Percentiles rank a stretch among this genome's conserved stretches.
phyloP scores from a whole-genome alignment of 1,140 invertebrate genomes.

The Epicauta chinensis region DNA sequence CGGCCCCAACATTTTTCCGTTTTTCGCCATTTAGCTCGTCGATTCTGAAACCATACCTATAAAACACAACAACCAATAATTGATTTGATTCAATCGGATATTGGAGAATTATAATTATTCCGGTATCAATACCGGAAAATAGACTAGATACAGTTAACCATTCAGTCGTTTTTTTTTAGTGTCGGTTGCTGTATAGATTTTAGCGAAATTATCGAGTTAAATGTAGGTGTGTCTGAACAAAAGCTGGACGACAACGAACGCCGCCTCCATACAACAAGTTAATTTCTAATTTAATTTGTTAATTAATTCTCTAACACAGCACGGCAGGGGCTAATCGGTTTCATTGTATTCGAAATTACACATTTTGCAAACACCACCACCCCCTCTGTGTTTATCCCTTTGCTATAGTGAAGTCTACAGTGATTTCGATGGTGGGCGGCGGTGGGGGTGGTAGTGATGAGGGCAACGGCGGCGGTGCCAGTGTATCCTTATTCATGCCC shows the following conservation, averaged over 20 bases:
- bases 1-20: slow-evolving; percentile 99
- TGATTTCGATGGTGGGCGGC: not conserved
- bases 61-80: no score
- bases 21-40: slow-evolving; percentile 97
- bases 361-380: slow-evolving; percentile 29
- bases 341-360: slow-evolving; percentile 39
- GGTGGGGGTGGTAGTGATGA: not conserved
- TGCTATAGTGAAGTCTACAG: slow-evolving; percentile 11
- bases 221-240: slow-evolving; percentile 8
- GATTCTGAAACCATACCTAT: slow-evolving; percentile 99
- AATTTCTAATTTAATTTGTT: slow-evolving; percentile 56
- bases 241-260: slow-evolving; percentile 9
- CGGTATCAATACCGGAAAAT: no score
- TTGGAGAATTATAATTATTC: no score
- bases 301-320: slow-evolving; percentile 46
- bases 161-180: not conserved
- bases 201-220: slow-evolving; percentile 16
- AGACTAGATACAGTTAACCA: no score
- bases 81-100: no score
- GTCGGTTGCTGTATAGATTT: no score
- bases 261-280: slow-evolving; percentile 47
- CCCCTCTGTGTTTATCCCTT: slow-evolving; percentile 14
- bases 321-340: slow-evolving; percentile 39
- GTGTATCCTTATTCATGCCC: no score
- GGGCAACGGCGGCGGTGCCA: no score